Conservation (phyloP, 2,113 vertebrate genomes). For the Jaculus jaculus region DNA sequence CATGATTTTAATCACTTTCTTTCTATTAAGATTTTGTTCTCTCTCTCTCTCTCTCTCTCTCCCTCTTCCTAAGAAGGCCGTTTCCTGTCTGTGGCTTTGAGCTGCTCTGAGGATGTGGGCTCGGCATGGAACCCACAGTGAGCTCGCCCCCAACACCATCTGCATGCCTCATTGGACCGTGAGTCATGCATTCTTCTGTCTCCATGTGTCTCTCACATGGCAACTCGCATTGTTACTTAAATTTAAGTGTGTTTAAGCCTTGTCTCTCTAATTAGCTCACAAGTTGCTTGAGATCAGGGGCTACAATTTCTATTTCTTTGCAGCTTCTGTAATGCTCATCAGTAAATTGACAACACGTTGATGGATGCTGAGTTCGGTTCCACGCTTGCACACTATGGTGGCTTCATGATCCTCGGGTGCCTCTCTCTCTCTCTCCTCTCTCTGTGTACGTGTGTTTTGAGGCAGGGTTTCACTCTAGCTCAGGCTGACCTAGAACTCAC, state of each 20-base stretch:
- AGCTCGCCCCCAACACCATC: slow-evolving; percentile 6
- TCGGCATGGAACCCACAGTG: neutral
- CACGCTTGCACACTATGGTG: no score
- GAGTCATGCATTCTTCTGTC: slow-evolving; percentile 52
- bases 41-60: neutral
- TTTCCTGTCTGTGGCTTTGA: slow-evolving; percentile 58
- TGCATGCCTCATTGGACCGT: slow-evolving; percentile 62
- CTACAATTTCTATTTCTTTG: neutral
- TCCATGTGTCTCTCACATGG: slow-evolving; percentile 46
- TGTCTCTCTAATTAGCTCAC: slow-evolving; percentile 36
- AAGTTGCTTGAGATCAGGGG: slow-evolving; percentile 15
- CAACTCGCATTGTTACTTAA: slow-evolving; percentile 47
- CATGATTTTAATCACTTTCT: slow-evolving; percentile 28
- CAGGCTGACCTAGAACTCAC: no score
- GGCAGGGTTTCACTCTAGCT: no score
- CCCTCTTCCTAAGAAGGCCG: neutral
- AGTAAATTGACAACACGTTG: neutral
- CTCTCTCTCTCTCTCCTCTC: no score
- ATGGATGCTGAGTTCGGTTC: neutral
- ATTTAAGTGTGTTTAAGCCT: neutral
- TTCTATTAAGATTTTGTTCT: neutral
- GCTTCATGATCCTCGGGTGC: neutral
- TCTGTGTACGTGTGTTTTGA: no score
- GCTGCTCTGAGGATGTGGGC: slow-evolving; percentile 35
- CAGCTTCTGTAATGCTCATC: neutral